phyloP scores from a whole-genome alignment of 1,140 invertebrate species.

The Cydia pomonella region DNA sequence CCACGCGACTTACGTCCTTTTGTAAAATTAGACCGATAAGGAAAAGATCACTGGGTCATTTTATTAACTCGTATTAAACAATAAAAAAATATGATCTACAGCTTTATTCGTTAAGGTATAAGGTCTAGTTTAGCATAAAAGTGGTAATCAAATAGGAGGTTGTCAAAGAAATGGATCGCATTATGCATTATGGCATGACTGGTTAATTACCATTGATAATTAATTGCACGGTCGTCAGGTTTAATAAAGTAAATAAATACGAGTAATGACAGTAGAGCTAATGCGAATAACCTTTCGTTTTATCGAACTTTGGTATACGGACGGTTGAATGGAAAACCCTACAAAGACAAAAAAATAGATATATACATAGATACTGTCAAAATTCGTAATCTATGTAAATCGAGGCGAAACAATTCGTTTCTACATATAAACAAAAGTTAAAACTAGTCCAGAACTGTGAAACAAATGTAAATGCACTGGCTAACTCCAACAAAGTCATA shows the following conservation, averaged over 20 bases:
- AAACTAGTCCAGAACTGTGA: no score
- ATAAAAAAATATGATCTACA: neutral
- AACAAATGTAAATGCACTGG: no score
- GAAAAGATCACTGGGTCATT: neutral
- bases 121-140: neutral
- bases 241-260: neutral
- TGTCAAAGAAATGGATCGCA: neutral
- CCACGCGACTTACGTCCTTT: neutral
- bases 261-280: neutral
- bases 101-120: neutral
- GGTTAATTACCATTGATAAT: conserved; percentile 8
- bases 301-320: neutral
- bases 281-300: neutral
- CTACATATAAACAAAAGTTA: no score
- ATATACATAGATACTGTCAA: no score
- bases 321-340: no score
- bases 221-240: neutral
- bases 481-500: no score
- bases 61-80: neutral
- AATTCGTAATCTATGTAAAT: no score
- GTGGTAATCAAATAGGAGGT: neutral
- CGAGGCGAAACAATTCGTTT: no score
- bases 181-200: neutral
- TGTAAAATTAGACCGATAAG: neutral
- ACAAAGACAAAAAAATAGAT: no score